Base-by-base conservation (phyloP, 1,140 invertebrate genomes). In the Adelges cooleyi region DNA sequence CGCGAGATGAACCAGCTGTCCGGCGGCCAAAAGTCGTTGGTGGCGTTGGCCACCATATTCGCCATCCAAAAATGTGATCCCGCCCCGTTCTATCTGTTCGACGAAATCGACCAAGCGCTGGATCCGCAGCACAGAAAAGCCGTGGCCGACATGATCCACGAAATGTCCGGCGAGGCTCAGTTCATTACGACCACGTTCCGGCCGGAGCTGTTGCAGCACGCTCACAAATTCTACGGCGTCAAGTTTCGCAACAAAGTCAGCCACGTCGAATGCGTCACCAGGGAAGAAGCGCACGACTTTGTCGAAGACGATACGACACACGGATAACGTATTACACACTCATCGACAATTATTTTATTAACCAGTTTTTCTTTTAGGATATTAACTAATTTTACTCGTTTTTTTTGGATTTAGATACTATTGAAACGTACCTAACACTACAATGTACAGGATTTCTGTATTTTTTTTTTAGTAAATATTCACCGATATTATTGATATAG, bases 1-100 rank as follows among this genome's bases (percentile, higher is more conserved):
- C 83, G 92, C 62, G 96, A 99, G 78, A 98, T 99, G 95, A 95
- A 98, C 76, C 95, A 98, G 76, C 77, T 99, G 1, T 98, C 93
- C 1, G 97, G 97, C 27, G 97, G 97, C 5, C 97, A 99, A 77
- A 99, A 99, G 76, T 98, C 95, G 20, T 78, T 99, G 0, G 96
- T 99, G 0, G 97, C 97, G 11, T 77, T 99, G n/a, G 95, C 92
- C 0, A 77, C 99, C 5, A 99, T 99, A 72, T 99, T 99, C 78
- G 94, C 97, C 50, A 99, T 99, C 74, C 97, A 99, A 81, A 98
- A 98, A 77, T 99, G 96, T 78, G 95, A 99, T 77, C 95, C 96
- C 1, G 96, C 97, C 1, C 97, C 96, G 0, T 99, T 99, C 77
- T 99, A 99, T 77, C 79, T 99, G 11, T 99, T 99, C 78, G 96